Evolutionary conservation across 64 coral and sea anemone genomes (phyloP), one percentile per base, ranked within the genome.

Genomic region (Stichodactyla mertensii): DNA sequence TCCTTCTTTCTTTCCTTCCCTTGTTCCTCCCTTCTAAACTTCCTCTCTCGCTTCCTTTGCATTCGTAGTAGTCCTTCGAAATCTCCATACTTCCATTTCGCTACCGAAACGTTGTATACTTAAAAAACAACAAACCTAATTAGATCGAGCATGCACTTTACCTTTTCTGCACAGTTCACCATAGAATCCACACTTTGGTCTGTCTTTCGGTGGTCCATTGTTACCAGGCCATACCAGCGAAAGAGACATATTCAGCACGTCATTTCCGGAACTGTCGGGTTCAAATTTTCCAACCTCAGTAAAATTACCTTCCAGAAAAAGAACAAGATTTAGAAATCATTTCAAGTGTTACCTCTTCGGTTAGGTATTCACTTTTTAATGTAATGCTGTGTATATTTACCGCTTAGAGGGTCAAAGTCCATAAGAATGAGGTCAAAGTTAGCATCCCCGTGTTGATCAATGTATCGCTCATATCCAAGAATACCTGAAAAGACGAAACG

Each of bases 391-490:
- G 67, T 27, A 71, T 20, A 71, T 27, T 27, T 53, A 81, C 78
- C 78, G 7, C 0, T 53, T 12, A 54, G 1, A 55, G 19, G 6
- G 53, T 81, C 78, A 54, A 81, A 95, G 61, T 95, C 94, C 80
- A 95, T 86, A 14, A 95, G 6, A 11, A 90, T 78, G 54, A 95
- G 24, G 57, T 92, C 88, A 51, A 92, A 95, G 13, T 92, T 89
- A 15, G 85, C 90, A 28, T 95, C 91, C 1, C 94, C 94, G 20
- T 92, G 26, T 15, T 66, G 10, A 71, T 95, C 90, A 14, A 95
- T 95, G 22, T 89, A 95, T 15, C 94, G 80, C 18, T 89, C 79
- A 51, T 92, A 89, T 4, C 94, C 94, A 5, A 92, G 84, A 71
- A 95, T 87, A 87, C 94, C 94, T 95, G 18, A 6, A 23, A 52